These are phyloP conservation scores for Paguma larvata DNA, from an alignment of 2,797 vertebrate genomes.

Conservation along the genomic window DNA sequence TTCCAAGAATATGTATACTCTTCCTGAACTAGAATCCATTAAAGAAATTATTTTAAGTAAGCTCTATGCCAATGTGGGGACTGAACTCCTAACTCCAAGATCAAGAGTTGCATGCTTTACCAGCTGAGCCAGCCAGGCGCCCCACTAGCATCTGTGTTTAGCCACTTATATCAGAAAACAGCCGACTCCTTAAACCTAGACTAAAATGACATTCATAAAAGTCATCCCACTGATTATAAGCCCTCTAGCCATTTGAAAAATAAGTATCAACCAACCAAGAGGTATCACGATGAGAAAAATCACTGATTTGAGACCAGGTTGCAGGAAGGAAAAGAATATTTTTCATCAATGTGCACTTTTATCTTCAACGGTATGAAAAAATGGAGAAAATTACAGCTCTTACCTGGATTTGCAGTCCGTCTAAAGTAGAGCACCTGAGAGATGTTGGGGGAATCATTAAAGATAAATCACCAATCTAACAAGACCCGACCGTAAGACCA, in stretches of 20 bases:
- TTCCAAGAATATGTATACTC: background rate
- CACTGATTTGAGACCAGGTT: background rate
- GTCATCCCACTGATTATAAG: background rate
- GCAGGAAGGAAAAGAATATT: background rate
- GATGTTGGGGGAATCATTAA: background rate
- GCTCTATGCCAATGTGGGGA: background rate
- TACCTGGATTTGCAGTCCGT: conserved; percentile 30
- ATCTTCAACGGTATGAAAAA: background rate
- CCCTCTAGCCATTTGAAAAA: conserved; percentile 22
- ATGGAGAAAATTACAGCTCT: conserved; percentile 22
- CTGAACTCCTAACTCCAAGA: background rate
- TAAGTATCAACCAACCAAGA: background rate
- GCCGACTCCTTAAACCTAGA: background rate
- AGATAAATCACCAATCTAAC: background rate
- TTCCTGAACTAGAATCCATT: background rate
- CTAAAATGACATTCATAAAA: conserved; percentile 17
- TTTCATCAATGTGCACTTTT: background rate
- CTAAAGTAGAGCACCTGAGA: conserved; percentile 40
- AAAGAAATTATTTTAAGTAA: background rate
- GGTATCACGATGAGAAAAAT: conserved; percentile 36
- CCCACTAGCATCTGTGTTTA: background rate
- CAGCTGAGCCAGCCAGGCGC: background rate
- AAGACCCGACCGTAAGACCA: background rate
- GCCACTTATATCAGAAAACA: conserved; percentile 25
- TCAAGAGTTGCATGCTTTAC: background rate